phyloP scores from a whole-genome alignment of 2,113 vertebrate genomes.

The Platysteira castanea region DNA sequence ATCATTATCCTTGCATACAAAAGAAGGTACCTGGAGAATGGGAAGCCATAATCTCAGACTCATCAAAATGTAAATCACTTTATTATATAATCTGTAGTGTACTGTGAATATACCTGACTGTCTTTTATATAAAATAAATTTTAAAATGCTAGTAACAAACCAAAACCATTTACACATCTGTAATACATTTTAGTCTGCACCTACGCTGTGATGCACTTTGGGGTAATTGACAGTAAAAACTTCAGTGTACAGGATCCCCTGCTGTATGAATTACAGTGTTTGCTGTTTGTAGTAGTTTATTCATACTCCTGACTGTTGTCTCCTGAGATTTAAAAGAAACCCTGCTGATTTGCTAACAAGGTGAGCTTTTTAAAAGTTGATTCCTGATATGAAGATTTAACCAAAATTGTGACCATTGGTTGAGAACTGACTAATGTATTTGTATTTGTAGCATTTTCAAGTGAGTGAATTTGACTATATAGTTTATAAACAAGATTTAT shows the following conservation, averaged over 20 bases:
- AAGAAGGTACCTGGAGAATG: neutral
- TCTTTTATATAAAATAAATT: conserved; percentile 33
- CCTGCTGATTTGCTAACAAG: neutral
- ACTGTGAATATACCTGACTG: neutral
- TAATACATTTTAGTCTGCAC: conserved; percentile 42
- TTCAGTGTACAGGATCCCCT: neutral
- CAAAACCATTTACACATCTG: conserved; percentile 41
- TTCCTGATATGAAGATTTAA: neutral
- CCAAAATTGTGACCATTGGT: neutral
- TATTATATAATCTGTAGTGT: neutral
- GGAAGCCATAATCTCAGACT: neutral
- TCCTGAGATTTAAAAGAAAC: conserved; percentile 39
- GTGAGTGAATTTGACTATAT: neutral
- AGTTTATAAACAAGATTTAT: conserved; percentile 16
- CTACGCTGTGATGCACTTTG: conserved; percentile 31
- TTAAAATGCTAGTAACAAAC: conserved; percentile 15
- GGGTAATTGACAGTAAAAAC: conserved; percentile 56
- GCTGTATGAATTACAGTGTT: conserved; percentile 33
- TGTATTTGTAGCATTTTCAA: neutral
- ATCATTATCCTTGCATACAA: neutral
- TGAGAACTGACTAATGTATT: neutral
- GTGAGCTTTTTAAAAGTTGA: neutral
- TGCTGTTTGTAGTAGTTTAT: conserved; percentile 1
- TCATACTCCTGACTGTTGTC: neutral
- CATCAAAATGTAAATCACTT: neutral